A percentile compares a stretch with the other conserved stretches of the same genome.
phyloP scores from a whole-genome alignment of 2,113 vertebrate species.

The Indicator indicator region DNA sequence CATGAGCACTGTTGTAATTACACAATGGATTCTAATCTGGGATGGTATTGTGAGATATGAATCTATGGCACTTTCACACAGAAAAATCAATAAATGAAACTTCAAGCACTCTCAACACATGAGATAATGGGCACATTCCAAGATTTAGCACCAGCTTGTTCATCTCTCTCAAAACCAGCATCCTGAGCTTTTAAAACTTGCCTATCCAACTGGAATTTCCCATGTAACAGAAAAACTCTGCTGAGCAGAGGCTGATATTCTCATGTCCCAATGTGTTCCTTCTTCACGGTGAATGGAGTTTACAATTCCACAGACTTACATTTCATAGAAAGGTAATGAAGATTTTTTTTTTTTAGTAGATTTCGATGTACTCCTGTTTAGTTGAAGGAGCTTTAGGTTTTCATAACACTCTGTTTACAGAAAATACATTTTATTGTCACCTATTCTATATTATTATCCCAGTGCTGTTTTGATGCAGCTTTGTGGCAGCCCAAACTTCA shows the following conservation, averaged over 20 bases:
- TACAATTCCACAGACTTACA: not conserved
- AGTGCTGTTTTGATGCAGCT: not conserved
- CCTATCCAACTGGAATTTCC: not conserved
- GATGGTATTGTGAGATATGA: constrained; percentile 12
- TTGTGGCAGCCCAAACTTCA: not conserved
- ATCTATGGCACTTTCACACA: constrained; percentile 53
- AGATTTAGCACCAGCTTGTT: constrained; percentile 27
- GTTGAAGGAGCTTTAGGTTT: not conserved
- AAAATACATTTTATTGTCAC: not conserved
- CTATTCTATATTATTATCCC: not conserved
- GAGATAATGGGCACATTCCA: not conserved
- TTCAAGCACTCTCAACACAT: not conserved
- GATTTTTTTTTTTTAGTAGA: not conserved
- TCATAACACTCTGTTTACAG: not conserved
- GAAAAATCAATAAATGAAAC: constrained; percentile 57
- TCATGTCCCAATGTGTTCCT: not conserved
- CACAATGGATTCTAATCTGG: constrained; percentile 20
- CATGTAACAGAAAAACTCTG: not conserved
- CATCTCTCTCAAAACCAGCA: not conserved
- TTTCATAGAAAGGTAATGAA: not conserved
- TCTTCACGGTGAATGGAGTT: not conserved
- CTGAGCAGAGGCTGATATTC: not conserved
- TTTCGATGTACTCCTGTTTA: not conserved
- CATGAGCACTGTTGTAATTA: constrained; percentile 9
- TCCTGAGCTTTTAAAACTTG: constrained; percentile 20